Evolutionary conservation across 2,888 invertebrate species (phyloP).

Genomic region (Cylindroiulus punctatus): DNA sequence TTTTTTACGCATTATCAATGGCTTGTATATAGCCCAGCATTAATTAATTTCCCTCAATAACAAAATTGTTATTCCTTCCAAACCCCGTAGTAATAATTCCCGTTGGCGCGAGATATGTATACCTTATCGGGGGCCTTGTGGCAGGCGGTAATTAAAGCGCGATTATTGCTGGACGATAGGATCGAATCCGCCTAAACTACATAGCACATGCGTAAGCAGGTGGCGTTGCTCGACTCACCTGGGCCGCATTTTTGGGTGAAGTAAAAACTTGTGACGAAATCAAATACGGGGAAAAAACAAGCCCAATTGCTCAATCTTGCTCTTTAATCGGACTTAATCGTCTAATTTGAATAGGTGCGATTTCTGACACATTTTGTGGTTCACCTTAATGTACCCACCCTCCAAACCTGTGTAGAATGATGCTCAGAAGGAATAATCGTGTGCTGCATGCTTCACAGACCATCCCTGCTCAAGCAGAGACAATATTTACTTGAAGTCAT

Average conservation of each 20-base stretch:
- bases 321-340: background rate
- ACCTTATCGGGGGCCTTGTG: slow-evolving; percentile 34
- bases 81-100: background rate
- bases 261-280: background rate
- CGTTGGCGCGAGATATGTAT: background rate
- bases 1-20: background rate
- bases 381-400: background rate
- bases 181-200: slow-evolving; percentile 6
- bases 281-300: no score
- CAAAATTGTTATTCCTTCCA: slow-evolving; percentile 2
- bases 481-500: no score
- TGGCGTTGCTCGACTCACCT: background rate
- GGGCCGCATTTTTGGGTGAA: background rate
- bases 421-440: no score
- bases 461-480: no score
- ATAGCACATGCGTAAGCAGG: background rate
- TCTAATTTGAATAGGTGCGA: background rate
- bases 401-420: background rate
- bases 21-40: background rate
- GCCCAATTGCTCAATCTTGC: background rate
- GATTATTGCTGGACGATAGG: background rate
- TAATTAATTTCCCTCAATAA: slow-evolving; percentile 42
- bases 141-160: background rate
- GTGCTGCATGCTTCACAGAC: no score
- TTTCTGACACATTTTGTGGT: background rate